Evolutionary conservation across 1,140 invertebrate species (phyloP), one percentile per base, ranked within the genome.

Genomic region (Epicauta chinensis): DNA sequence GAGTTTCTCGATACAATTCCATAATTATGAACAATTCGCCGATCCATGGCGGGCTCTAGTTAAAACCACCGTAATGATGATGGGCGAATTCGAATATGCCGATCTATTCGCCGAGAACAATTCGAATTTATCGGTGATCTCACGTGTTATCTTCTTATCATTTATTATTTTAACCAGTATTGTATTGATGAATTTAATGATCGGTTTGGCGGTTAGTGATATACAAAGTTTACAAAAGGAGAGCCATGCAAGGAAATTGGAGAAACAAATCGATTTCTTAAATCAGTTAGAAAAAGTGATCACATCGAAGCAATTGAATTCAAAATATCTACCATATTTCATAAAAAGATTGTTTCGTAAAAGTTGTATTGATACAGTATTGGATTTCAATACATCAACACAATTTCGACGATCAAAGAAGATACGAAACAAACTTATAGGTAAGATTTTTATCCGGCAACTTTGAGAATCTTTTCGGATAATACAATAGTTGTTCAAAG

Each of bases 151-250:
- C 10, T 83, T 82, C 57, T 58, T 82, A 2, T 54, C 75, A 17
- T 82, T 83, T 53, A 67, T 80, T 2, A 72, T 82, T 31, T 61
- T 81, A n/a, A 77, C 76, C n/a, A 77, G 78, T 32, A 80, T 83
- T 36, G 80, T 82, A 2, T 64, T 82, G 11, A 81, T 80, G 75
- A 81, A 81, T 59, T 61, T 81, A 31, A 73, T 82, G 67, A 75
- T 82, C 6, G 81, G 79, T 57, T 71, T 82, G 29, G 80, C 81
- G 29, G 80, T 82, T 11, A 82, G 77, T 55, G 80, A 83, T 56
- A 80, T 81, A 15, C 63, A 65, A 40, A 51, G 56, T 34, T 45
- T 65, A 12, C 55, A 61, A 23, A 32, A 44, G 12, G 51, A 55
- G 34, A 54, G 63, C 17, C 55, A 57, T 17, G 63, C 55, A 10